Percentiles rank a stretch among this genome's conserved stretches.
These are phyloP conservation scores for Salvelinus namaycush DNA, from an alignment of 2,113 vertebrate genomes.

Conservation along the genomic window DNA sequence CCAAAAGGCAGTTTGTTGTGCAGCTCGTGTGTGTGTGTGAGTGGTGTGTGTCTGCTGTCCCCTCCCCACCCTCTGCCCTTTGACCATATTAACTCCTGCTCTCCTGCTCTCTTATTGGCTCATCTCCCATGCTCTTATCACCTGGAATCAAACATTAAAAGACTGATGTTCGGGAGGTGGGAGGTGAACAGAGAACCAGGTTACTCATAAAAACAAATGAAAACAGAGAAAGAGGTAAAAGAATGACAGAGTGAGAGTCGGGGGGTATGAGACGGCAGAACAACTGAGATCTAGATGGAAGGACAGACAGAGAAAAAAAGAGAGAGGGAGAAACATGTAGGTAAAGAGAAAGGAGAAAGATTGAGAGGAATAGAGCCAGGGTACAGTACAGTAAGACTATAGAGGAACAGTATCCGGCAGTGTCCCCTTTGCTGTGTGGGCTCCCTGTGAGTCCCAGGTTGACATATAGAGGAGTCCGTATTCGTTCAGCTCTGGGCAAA, in stretches of 20 bases:
- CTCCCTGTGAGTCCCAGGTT: constrained; percentile 2
- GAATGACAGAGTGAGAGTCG: no score
- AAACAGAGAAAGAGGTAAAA: not conserved
- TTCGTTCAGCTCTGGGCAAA: constrained; percentile 69
- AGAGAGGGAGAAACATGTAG: no score
- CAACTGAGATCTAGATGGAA: no score
- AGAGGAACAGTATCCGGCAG: no score
- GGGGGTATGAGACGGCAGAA: no score
- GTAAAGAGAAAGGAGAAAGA: no score
- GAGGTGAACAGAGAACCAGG: constrained; percentile 10
- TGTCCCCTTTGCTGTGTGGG: no score
- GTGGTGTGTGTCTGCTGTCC: not conserved
- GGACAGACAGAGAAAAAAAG: no score
- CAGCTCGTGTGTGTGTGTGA: constrained; percentile 14
- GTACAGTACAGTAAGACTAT: no score
- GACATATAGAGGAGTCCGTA: constrained; percentile 35
- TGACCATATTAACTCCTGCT: constrained; percentile 75
- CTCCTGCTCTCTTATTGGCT: constrained; percentile 52
- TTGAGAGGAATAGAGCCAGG: no score
- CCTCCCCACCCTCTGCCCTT: constrained; percentile 66
- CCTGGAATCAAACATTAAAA: constrained; percentile 75
- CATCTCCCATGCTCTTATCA: constrained; percentile 72
- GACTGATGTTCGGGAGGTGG: constrained; percentile 16
- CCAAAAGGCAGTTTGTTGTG: constrained; percentile 10
- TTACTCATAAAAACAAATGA: constrained; percentile 56